Conservation (phyloP, 1,140 invertebrate genomes). For the Drosophila trapezifrons region DNA sequence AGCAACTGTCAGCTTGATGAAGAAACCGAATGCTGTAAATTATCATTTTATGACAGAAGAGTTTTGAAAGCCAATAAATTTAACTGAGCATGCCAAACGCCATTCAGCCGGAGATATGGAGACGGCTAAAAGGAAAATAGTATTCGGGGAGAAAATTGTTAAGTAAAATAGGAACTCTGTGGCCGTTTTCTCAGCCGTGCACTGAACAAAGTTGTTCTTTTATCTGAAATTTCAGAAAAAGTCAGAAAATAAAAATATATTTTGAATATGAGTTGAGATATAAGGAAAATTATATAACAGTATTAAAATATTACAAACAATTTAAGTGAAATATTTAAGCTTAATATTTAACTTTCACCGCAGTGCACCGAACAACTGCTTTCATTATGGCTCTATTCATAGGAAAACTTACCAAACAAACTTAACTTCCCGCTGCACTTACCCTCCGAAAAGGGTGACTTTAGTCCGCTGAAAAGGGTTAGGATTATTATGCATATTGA, state of each 20-base stretch:
- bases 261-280: neutral
- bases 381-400: slow-evolving; percentile 71
- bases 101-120: slow-evolving; percentile 18
- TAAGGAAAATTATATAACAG: neutral
- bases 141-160: slow-evolving; percentile 13
- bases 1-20: slow-evolving; percentile 67
- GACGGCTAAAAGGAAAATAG: slow-evolving; percentile 21
- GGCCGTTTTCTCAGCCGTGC: neutral
- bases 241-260: too few relatives aligned
- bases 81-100: slow-evolving; percentile 29
- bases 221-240: too few relatives aligned
- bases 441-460: slow-evolving; percentile 28
- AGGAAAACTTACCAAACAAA: slow-evolving; percentile 59
- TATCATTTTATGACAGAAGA: slow-evolving; percentile 79
- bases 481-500: slow-evolving; percentile 66
- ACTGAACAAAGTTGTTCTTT: slow-evolving; percentile 9
- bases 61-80: slow-evolving; percentile 79
- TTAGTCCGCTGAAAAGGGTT: slow-evolving; percentile 55
- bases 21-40: slow-evolving; percentile 78
- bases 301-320: neutral
- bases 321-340: neutral
- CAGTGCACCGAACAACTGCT: slow-evolving; percentile 40
- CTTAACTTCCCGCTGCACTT: slow-evolving; percentile 52
- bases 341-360: neutral
- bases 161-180: slow-evolving; percentile 20